Conservation (phyloP, 2,113 vertebrate genomes). For the Callipepla californica region DNA sequence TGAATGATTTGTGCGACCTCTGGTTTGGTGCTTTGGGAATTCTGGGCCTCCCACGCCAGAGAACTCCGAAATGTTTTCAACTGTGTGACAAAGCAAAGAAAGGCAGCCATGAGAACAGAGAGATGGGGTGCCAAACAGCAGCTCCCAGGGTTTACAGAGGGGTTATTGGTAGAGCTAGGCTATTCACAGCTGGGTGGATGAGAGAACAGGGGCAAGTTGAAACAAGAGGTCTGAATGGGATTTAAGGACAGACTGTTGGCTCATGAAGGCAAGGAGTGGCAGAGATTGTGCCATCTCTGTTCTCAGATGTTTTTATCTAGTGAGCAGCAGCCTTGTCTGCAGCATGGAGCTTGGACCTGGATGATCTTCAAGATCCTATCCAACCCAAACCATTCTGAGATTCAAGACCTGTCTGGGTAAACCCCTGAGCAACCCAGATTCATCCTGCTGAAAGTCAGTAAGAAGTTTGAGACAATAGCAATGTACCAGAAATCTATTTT, state of each 20-base stretch:
- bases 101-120: no score
- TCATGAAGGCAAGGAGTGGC: not conserved
- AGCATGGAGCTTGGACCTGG: no score
- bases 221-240: accelerated
- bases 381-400: no score
- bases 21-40: not conserved
- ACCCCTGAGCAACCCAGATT: not conserved
- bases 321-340: no score
- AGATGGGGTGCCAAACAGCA: accelerated
- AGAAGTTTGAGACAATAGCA: not conserved
- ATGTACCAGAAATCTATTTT: not conserved
- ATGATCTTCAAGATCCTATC: no score
- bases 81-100: not conserved
- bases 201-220: not conserved
- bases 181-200: not conserved
- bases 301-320: not conserved
- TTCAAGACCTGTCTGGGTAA: not conserved
- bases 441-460: not conserved
- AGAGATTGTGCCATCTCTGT: accelerated
- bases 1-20: no score
- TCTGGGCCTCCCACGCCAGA: accelerated
- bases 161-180: not conserved
- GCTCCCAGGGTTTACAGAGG: accelerated
- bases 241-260: not conserved
- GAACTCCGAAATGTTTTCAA: not conserved